A percentile compares a stretch with the other conserved stretches of the same genome.
These are phyloP conservation scores for Alloplasta piceator DNA, from an alignment of 2,888 invertebrate species.

Conservation along the genomic window DNA sequence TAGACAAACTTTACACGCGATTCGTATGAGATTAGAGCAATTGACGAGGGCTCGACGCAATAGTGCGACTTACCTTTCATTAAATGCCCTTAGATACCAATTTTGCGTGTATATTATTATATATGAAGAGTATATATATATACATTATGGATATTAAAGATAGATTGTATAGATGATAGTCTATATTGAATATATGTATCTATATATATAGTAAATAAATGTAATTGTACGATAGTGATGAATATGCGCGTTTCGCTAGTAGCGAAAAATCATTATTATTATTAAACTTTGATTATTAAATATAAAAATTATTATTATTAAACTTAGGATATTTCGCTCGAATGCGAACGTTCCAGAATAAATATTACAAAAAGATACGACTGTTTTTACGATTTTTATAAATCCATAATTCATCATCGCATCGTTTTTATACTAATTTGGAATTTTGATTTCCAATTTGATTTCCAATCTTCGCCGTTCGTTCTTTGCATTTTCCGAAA, in stretches of 20 bases:
- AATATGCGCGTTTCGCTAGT: conserved; percentile 68
- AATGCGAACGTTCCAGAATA: conserved; percentile 76
- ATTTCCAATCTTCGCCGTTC: too few species aligned
- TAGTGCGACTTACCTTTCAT: conserved; percentile 6
- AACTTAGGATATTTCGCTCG: conserved; percentile 74
- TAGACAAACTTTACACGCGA: conserved; percentile 63
- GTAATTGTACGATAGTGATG: conserved; percentile 70
- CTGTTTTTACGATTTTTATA: too few species aligned
- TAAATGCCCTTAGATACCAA: conserved; percentile 72
- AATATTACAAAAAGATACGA: conserved; percentile 71
- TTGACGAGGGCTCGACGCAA: conserved; percentile 30
- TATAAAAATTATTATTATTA: conserved; percentile 68
- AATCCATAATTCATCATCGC: too few species aligned
- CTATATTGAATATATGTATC: conserved; percentile 68
- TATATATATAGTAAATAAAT: conserved; percentile 63
- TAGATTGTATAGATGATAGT: conserved; percentile 75
- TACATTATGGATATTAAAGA: conserved; percentile 67
- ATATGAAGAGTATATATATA: conserved; percentile 69
- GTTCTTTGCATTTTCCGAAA: too few species aligned
- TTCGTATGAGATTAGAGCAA: conserved; percentile 45
- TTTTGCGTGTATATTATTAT: conserved; percentile 79
- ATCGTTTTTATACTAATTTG: too few species aligned
- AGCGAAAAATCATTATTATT: conserved; percentile 70
- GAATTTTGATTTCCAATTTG: too few species aligned
- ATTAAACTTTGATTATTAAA: too few species aligned